Evolutionary conservation across 2,797 vertebrate species (phyloP).

Genomic region (Taeniopygia guttata): DNA sequence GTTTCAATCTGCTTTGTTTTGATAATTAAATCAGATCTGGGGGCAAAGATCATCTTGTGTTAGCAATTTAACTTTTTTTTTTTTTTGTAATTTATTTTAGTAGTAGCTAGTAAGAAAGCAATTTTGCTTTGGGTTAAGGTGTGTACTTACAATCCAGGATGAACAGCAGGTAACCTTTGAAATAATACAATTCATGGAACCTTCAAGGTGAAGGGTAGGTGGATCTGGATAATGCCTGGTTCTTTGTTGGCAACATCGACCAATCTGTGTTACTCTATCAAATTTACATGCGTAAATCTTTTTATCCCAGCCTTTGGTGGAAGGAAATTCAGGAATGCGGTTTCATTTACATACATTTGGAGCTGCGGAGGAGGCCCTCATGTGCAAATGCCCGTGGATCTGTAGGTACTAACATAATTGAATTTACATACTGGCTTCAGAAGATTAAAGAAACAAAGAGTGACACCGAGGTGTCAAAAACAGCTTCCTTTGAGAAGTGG

Average conservation of each 20-base stretch:
- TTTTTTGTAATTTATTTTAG: neutral
- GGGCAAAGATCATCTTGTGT: neutral
- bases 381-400: neutral
- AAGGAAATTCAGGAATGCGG: neutral
- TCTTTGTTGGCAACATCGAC: neutral
- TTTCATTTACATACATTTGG: neutral
- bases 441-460: neutral
- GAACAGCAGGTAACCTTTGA: neutral
- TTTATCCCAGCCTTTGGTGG: neutral
- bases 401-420: neutral
- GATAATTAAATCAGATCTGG: neutral
- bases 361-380: neutral
- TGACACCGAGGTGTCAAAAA: neutral
- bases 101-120: neutral
- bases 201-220: neutral
- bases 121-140: neutral
- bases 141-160: neutral
- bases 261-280: neutral
- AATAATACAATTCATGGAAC: fast-evolving
- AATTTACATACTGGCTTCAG: neutral
- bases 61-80: neutral
- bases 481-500: neutral
- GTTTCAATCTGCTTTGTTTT: neutral
- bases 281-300: neutral
- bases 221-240: neutral